A percentile compares a stretch with the other conserved stretches of the same genome.
Evolutionary conservation across 2,797 vertebrate species (phyloP).

Genomic region (Setipinna tenuifilis): DNA sequence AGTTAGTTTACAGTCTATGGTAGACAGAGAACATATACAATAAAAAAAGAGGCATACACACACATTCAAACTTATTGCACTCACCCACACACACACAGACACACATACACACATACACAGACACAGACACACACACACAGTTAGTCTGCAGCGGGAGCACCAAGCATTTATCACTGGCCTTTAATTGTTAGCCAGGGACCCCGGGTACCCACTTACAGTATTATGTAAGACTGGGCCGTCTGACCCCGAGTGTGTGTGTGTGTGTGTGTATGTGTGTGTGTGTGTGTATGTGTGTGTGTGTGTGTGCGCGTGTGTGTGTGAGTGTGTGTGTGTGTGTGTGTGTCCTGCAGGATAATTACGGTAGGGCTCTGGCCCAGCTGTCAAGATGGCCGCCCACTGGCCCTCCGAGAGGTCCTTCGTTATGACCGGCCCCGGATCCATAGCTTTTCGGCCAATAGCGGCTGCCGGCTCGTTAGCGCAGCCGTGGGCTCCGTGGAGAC

Average conservation of each 20-base stretch:
- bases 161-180: constrained; percentile 16
- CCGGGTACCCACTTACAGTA: not conserved
- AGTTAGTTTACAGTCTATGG: too few species aligned
- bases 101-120: not conserved
- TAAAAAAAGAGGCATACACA: not conserved
- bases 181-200: constrained; percentile 13
- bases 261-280: constrained; percentile 6
- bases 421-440: constrained; percentile 33
- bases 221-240: not conserved
- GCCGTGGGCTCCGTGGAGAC: not conserved
- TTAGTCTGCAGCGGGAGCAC: constrained; percentile 7
- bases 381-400: constrained; percentile 2
- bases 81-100: not conserved
- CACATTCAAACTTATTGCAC: not conserved
- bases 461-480: constrained; percentile 28
- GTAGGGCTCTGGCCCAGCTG: constrained; percentile 2
- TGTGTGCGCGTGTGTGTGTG: constrained; percentile 4
- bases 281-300: constrained; percentile 7
- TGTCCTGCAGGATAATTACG: constrained; percentile 32
- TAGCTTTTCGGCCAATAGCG: constrained; percentile 24
- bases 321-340: constrained; percentile 6
- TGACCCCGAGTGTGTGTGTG: constrained; percentile 17
- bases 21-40: not conserved
- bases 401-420: constrained; percentile 32
- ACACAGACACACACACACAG: not conserved